Conservation (phyloP, 1,140 invertebrate species). For the Platorchestia sp. region DNA sequence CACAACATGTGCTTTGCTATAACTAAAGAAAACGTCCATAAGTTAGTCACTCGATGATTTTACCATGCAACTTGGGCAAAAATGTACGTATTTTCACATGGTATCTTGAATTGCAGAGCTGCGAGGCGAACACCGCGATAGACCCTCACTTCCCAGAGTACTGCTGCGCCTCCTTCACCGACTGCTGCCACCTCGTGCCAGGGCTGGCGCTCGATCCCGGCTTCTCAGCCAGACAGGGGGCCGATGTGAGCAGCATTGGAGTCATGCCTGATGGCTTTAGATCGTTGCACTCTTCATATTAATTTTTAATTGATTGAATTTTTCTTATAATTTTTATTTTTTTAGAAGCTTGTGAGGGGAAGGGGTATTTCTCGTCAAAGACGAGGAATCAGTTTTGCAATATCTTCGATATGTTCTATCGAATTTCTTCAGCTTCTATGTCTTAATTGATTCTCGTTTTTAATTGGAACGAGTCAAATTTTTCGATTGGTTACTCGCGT, state of each 20-base stretch:
- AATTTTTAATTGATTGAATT: neutral
- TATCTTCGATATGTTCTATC: too few species aligned
- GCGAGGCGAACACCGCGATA: constrained; percentile 40
- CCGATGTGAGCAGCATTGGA: neutral
- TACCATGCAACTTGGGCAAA: neutral
- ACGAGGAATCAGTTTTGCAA: too few species aligned
- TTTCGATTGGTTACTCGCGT: too few species aligned
- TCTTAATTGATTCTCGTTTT: too few species aligned
- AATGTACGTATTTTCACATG: neutral
- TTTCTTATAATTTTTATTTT: neutral
- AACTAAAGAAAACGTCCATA: neutral
- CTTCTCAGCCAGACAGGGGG: constrained; percentile 33
- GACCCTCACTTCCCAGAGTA: constrained; percentile 66
- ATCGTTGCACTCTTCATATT: neutral
- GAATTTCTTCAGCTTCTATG: too few species aligned
- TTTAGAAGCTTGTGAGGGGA: neutral
- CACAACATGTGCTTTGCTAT: neutral
- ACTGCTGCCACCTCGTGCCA: constrained; percentile 64
- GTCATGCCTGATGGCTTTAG: neutral
- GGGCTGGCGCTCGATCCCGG: constrained; percentile 57
- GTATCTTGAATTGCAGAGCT: neutral
- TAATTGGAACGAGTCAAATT: too few species aligned
- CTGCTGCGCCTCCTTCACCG: constrained; percentile 67
- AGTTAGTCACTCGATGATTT: neutral
- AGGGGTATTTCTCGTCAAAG: too few species aligned